These are phyloP conservation scores for Zaprionus bogoriensis DNA, from an alignment of 2,888 invertebrate species.

Conservation along the genomic window DNA sequence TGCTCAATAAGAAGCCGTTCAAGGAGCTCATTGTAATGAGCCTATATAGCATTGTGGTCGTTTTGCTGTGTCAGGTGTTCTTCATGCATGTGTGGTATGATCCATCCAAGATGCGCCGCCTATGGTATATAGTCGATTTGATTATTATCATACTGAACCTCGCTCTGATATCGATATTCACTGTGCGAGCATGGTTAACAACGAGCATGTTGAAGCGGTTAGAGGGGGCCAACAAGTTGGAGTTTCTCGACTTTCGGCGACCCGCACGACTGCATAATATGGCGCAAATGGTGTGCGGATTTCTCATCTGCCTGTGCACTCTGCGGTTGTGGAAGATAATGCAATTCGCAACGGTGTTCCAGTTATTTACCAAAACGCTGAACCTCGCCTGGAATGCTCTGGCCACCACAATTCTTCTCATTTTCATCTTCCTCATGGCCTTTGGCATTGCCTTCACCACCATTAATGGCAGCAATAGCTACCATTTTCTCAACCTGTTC, in stretches of 20 bases:
- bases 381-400: constrained; percentile 55
- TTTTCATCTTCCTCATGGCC: constrained; percentile 65
- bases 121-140: constrained; percentile 77
- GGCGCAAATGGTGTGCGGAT: constrained; percentile 54
- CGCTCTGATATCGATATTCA: constrained; percentile 27
- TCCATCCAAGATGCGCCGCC: constrained; percentile 26
- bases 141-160: constrained; percentile 66
- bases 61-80: constrained; percentile 60
- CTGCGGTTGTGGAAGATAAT: constrained; percentile 81
- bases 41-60: constrained; percentile 62
- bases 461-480: constrained; percentile 76
- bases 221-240: constrained; percentile 60
- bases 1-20: constrained; percentile 53
- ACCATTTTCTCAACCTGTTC: constrained; percentile 50
- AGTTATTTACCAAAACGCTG: constrained; percentile 72
- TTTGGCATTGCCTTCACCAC: constrained; percentile 63
- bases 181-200: constrained; percentile 55
- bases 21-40: constrained; percentile 44
- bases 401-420: constrained; percentile 53
- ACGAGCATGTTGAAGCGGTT: constrained; percentile 49
- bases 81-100: constrained; percentile 57
- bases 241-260: constrained; percentile 74
- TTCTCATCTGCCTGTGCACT: constrained; percentile 75
- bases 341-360: constrained; percentile 77
- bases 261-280: constrained; percentile 59